Evolutionary conservation across 2,113 vertebrate species (phyloP).

Genomic region (Apodemus speciosus): DNA sequence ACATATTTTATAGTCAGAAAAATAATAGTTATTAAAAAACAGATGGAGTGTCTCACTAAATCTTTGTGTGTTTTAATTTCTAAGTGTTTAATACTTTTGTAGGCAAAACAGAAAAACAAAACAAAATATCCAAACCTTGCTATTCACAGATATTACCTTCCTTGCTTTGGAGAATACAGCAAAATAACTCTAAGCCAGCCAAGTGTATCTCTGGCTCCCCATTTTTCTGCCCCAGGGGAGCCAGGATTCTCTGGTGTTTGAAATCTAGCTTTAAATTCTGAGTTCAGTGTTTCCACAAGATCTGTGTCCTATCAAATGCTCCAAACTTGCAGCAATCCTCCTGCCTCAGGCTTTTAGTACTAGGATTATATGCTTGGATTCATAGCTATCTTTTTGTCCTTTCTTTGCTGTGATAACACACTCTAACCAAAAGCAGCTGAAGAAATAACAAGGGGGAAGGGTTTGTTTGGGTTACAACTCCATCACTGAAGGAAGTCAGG

Average conservation of each 20-base stretch:
- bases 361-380: background rate
- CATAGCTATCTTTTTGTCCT: too few relatives aligned
- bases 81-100: background rate
- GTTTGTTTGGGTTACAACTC: background rate
- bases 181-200: background rate
- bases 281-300: background rate
- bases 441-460: too few relatives aligned
- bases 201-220: background rate
- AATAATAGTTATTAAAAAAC: conserved; percentile 59
- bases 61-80: conserved; percentile 53
- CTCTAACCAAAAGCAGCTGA: background rate
- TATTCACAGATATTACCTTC: background rate
- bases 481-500: too few relatives aligned
- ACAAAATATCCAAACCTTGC: background rate
- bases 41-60: background rate
- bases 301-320: background rate
- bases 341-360: background rate
- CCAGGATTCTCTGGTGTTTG: background rate
- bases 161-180: background rate
- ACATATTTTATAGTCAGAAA: conserved; percentile 21
- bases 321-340: background rate
- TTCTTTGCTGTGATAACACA: background rate
- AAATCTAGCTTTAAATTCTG: conserved; percentile 39
- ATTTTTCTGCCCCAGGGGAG: background rate
- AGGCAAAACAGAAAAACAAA: background rate